A percentile compares a stretch with the other conserved stretches of the same genome.
Evolutionary conservation across 2,113 vertebrate species (phyloP).

Genomic region (Rhinoptilus africanus): DNA sequence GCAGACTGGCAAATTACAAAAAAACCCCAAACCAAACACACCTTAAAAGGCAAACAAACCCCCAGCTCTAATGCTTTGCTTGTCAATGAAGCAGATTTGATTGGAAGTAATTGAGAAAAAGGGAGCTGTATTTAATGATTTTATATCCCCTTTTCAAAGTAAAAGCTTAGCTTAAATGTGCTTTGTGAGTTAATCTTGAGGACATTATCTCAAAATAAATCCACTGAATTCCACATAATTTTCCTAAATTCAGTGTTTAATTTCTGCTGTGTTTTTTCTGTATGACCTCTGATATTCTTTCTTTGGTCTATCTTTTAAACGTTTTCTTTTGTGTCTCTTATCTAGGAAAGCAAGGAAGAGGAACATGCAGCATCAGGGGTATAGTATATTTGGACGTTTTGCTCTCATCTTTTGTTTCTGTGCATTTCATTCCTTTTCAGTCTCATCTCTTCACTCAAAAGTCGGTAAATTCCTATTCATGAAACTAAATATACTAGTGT

Average conservation of each 20-base stretch:
- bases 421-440: neutral
- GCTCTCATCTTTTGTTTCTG: neutral
- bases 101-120: neutral
- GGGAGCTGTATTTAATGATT: neutral
- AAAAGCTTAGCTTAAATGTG: neutral
- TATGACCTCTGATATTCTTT: neutral
- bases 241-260: neutral
- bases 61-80: neutral
- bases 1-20: neutral
- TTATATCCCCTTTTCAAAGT: neutral
- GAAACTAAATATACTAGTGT: neutral
- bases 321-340: neutral
- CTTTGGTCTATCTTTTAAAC: neutral
- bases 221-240: neutral
- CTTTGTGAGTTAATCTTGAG: neutral
- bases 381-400: neutral
- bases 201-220: neutral
- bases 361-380: conserved; percentile 36
- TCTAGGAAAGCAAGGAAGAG: conserved; percentile 41
- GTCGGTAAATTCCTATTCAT: neutral
- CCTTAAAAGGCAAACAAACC: neutral
- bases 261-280: neutral
- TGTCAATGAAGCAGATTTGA: neutral
- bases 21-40: neutral
- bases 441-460: neutral